phyloP scores from a whole-genome alignment of 2,888 invertebrate genomes.

The Cremastinae sp. region DNA sequence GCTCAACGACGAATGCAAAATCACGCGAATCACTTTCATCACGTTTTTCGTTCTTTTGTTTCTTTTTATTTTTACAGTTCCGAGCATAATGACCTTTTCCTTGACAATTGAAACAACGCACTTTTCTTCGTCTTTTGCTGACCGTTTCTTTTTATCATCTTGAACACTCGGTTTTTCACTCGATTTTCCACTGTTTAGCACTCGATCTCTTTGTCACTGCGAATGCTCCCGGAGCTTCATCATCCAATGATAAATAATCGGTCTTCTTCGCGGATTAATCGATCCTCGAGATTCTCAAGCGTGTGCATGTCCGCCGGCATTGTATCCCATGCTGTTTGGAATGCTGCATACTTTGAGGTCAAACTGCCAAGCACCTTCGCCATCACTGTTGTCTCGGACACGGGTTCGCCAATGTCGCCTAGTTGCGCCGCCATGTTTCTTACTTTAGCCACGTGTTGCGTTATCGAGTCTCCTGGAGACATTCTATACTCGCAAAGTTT shows the following conservation, averaged over 20 bases:
- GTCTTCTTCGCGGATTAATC: slow-evolving; percentile 47
- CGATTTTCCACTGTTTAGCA: not conserved
- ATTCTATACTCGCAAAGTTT: slow-evolving; percentile 51
- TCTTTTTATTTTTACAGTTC: slow-evolving; percentile 28
- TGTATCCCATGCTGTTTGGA: slow-evolving; percentile 55
- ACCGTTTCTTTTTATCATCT: too few relatives aligned
- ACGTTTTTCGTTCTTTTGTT: not conserved
- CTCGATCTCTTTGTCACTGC: slow-evolving; percentile 5
- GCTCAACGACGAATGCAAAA: slow-evolving; percentile 14
- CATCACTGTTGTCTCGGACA: slow-evolving; percentile 45
- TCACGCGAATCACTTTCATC: slow-evolving; percentile 18
- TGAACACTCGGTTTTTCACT: too few relatives aligned
- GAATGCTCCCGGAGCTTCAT: slow-evolving; percentile 31
- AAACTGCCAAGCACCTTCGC: slow-evolving; percentile 56
- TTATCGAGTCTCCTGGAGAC: slow-evolving; percentile 49
- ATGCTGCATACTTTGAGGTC: slow-evolving; percentile 46
- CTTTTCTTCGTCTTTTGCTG: not conserved
- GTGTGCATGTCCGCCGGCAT: slow-evolving; percentile 30
- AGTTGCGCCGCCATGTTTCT: slow-evolving; percentile 49
- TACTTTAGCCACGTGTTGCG: slow-evolving; percentile 53
- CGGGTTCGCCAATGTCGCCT: slow-evolving; percentile 40
- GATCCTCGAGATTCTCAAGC: slow-evolving; percentile 44
- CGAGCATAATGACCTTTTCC: slow-evolving; percentile 49
- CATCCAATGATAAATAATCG: slow-evolving; percentile 9
- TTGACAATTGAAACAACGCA: slow-evolving; percentile 45